These are phyloP conservation scores for Ichneumoninae sp. DNA, from an alignment of 2,888 invertebrate genomes.

Conservation along the genomic window DNA sequence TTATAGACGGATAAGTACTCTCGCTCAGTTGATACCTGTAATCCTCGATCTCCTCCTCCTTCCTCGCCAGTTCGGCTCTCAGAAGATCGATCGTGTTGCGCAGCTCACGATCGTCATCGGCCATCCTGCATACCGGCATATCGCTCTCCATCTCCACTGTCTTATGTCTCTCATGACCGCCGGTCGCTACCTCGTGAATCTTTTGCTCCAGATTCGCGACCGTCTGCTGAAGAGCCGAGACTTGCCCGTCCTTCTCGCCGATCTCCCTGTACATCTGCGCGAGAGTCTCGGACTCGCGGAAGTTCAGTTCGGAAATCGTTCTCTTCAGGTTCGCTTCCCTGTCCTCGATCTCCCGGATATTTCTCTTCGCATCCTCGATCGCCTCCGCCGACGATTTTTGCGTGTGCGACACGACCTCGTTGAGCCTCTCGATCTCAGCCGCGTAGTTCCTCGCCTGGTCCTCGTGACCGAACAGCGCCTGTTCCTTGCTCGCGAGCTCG, in stretches of 20 bases:
- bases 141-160: not conserved
- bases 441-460: conserved; percentile 40
- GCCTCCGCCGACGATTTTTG: conserved; percentile 46
- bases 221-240: conserved; percentile 70
- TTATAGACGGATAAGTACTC: conserved; percentile 78
- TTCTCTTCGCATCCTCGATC: conserved; percentile 29
- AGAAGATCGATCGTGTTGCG: conserved; percentile 46
- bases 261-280: conserved; percentile 53
- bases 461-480: conserved; percentile 48
- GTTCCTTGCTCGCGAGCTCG: conserved; percentile 50
- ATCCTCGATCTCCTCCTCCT: conserved; percentile 90
- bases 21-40: conserved; percentile 88
- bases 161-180: conserved; percentile 22
- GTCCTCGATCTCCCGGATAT: conserved; percentile 54
- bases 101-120: conserved; percentile 47
- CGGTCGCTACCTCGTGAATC: conserved; percentile 48
- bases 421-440: conserved; percentile 44
- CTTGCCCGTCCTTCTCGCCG: conserved; percentile 70
- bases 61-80: conserved; percentile 85
- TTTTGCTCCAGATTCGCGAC: conserved; percentile 66
- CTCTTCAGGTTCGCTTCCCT: conserved; percentile 52
- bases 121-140: conserved; percentile 5
- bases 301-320: conserved; percentile 52
- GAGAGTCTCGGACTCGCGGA: conserved; percentile 52
- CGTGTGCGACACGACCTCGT: conserved; percentile 31